A percentile compares a stretch with the other conserved stretches of the same genome.
Conservation (phyloP, 2,888 invertebrate genomes). For the Steinernema carpocapsae region DNA sequence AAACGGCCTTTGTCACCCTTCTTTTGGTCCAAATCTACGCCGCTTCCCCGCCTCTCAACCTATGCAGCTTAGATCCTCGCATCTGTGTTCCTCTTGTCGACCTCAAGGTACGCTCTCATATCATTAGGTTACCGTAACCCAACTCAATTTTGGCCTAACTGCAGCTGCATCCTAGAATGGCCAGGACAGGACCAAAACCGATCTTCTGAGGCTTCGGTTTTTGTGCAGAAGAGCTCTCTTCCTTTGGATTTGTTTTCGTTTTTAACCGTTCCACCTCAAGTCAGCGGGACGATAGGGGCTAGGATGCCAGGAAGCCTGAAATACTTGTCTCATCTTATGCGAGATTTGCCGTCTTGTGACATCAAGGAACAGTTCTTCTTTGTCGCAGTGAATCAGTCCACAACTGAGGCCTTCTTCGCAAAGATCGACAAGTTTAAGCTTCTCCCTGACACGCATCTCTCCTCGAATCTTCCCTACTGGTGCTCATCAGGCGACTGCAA, state of each 20-base stretch:
- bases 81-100: conserved; percentile 9
- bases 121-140: not conserved
- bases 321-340: not conserved
- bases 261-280: not conserved
- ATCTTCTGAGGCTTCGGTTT: not conserved
- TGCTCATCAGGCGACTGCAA: conserved; percentile 19
- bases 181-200: not conserved
- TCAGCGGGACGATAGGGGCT: not conserved
- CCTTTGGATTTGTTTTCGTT: not conserved
- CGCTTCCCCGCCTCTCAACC: not conserved
- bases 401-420: not conserved
- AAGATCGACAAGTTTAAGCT: not conserved
- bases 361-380: conserved; percentile 17
- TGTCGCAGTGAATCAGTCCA: not conserved
- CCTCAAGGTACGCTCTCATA: not conserved
- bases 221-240: not conserved
- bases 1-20: no score
- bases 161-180: not conserved
- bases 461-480: conserved; percentile 6
- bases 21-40: not conserved
- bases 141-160: not conserved
- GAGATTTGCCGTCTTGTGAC: conserved; percentile 7
- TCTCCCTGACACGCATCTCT: not conserved
- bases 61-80: not conserved
- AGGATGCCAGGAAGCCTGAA: not conserved